Evolutionary conservation across 1,140 invertebrate species (phyloP), one percentile per base, ranked within the genome.

Genomic region (Bombus fervidus): DNA sequence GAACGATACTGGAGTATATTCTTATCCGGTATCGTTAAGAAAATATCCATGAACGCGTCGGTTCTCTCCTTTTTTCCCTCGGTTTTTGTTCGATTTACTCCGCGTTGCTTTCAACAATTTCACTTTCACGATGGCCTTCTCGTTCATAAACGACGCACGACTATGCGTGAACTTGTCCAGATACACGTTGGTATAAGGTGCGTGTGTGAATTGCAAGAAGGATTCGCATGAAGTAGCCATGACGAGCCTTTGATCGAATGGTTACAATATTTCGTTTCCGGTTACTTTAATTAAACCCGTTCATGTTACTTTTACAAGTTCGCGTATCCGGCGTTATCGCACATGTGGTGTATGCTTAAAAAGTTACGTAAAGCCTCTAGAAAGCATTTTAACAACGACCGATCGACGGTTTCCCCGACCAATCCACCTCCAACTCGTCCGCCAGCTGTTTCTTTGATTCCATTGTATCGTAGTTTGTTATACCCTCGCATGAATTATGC

Each of bases 271-370:
- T n/a, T 31, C 43, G n/a, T 83, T 90, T 90, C 89, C 89, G 88
- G 75, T 66, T 71, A 34, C 47, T 86, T 86, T 90, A 90, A 90
- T 90, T 90, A 77, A 13, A n/a, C 25, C 34, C 28, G 72, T 59
- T 9, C 41, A 25, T 57, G 75, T 74, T 73, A 57, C 43, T 68
- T 81, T 81, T 75, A 68, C 78, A 47, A 69, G 18, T 66, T 37
- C 37, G 34, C 5, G 22, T 73, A 73, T 81, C 57, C 78, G 59
- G 71, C 13, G 59, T 68, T 81, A 85, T 86, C 34, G 75, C 62
- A 86, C 81, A 66, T 69, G 82, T 43, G 0, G 9, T 2, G 47
- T 66, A 77, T 89, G 62, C 68, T 81, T 81, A 71, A 71, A 64
- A 39, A 31, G 43, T 89, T 89, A 89, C 28, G 71, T 85, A 89